Evolutionary conservation across 2,888 invertebrate genomes (phyloP).

Genomic region (Autographa pulchrina): DNA sequence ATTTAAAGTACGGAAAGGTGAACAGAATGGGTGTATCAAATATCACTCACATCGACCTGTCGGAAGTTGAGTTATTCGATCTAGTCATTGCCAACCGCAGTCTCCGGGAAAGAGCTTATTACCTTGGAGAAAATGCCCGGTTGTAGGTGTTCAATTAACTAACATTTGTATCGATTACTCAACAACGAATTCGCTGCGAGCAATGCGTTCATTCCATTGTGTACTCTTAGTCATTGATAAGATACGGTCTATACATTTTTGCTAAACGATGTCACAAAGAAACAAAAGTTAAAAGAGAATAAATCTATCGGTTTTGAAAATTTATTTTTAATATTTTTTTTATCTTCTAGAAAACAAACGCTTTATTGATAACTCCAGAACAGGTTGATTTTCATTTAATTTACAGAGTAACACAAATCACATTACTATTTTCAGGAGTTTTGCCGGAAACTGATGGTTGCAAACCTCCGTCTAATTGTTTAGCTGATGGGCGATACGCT

Average conservation of each 20-base stretch:
- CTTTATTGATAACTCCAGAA: no score
- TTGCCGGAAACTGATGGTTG: constrained; percentile 60
- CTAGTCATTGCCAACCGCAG: constrained; percentile 63
- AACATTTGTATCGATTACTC: constrained; percentile 38
- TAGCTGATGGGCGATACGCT: constrained; percentile 89
- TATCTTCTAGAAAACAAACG: no score
- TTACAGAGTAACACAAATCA: background rate
- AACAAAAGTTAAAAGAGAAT: background rate
- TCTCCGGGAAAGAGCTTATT: constrained; percentile 73
- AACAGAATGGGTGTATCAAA: constrained; percentile 51
- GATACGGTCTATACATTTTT: background rate
- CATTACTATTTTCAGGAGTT: constrained; percentile 20
- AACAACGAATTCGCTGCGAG: constrained; percentile 28
- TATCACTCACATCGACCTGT: constrained; percentile 60
- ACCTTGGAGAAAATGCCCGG: constrained; percentile 71
- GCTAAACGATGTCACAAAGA: constrained; percentile 5
- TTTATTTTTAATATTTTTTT: no score
- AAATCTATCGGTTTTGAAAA: background rate
- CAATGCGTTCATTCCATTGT: constrained; percentile 13
- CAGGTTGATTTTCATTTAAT: no score
- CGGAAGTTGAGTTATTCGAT: constrained; percentile 65
- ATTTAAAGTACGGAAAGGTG: constrained; percentile 15
- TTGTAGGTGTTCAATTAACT: constrained; percentile 43
- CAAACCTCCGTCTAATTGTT: constrained; percentile 80
- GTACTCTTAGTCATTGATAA: constrained; percentile 13